Percentiles rank a stretch among this genome's conserved stretches.
Conservation (phyloP, 2,113 vertebrate genomes). For the Dipodomys merriami region DNA sequence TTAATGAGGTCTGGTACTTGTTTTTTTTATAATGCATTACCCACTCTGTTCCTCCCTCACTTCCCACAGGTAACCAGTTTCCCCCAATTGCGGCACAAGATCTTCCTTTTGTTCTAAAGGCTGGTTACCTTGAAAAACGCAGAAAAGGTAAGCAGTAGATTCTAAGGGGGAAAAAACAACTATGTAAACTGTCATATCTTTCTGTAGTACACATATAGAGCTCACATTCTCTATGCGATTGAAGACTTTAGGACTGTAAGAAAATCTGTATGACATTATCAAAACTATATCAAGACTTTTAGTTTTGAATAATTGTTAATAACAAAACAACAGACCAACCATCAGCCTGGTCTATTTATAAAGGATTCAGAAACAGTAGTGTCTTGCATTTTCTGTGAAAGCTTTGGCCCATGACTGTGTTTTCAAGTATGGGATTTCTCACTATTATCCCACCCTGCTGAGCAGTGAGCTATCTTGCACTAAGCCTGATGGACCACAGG, state of each 20-base stretch:
- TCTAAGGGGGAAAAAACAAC: background rate
- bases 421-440: background rate
- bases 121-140: constrained; percentile 97
- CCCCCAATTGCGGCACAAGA: constrained; percentile 94
- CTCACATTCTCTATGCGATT: background rate
- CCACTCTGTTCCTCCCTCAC: constrained; percentile 16
- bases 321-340: background rate
- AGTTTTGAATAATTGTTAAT: constrained; percentile 33
- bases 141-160: constrained; percentile 90
- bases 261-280: background rate
- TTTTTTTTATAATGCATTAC: constrained; percentile 43
- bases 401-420: background rate
- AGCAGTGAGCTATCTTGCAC: background rate
- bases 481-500: background rate
- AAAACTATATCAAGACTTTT: background rate
- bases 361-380: background rate
- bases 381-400: background rate
- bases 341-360: background rate
- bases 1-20: constrained; percentile 6
- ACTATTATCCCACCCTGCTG: background rate
- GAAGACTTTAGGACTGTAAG: constrained; percentile 1
- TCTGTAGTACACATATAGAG: background rate
- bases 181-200: background rate
- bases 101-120: constrained; percentile 92
- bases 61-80: constrained; percentile 85